Base-by-base conservation (phyloP, 2,888 invertebrate genomes). In the Automeris io region DNA sequence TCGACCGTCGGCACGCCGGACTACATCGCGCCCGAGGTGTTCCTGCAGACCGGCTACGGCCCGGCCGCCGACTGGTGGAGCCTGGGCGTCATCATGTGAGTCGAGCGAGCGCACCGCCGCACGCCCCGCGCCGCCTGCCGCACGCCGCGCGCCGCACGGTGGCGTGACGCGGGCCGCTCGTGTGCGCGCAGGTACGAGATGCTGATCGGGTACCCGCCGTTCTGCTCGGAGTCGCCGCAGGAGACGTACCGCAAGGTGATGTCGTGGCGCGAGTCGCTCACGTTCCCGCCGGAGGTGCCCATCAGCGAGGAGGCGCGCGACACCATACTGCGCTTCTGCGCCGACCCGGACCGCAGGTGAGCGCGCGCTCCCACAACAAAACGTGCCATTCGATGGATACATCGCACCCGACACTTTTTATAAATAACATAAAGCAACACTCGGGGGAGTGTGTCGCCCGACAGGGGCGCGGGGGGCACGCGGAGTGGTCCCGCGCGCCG, bases 61-160 rank as follows among this genome's bases (percentile, higher is more conserved):
- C 94, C 97, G 35, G 95, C 97, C 41, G 99, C 99, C 62, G 99
- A 99, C 83, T 99, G 98, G 97, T 99, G 99, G 99, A 98, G 98
- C 45, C 89, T 99, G 41, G 99, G 99, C 18, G 99, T 99, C 41
- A 99, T 99, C 61, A 99, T 99, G 99, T 99, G 35, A 77, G 83
- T 79, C 53, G 47, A 5, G 16, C 11, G 12, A n/a, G n/a, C n/a
- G n/a, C n/a, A n/a, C n/a, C n/a, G n/a, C n/a, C n/a, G n/a, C n/a
- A n/a, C n/a, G n/a, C n/a, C n/a, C n/a, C n/a, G n/a, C n/a, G n/a
- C n/a, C n/a, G n/a, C n/a, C n/a, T n/a, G n/a, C n/a, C n/a, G n/a
- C n/a, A n/a, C n/a, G n/a, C n/a, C n/a, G n/a, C n/a, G n/a, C n/a
- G n/a, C n/a, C n/a, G n/a, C n/a, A n/a, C n/a, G n/a, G n/a, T n/a